phyloP scores from a whole-genome alignment of 2,113 vertebrate species.

The Takifugu bimaculatus region DNA sequence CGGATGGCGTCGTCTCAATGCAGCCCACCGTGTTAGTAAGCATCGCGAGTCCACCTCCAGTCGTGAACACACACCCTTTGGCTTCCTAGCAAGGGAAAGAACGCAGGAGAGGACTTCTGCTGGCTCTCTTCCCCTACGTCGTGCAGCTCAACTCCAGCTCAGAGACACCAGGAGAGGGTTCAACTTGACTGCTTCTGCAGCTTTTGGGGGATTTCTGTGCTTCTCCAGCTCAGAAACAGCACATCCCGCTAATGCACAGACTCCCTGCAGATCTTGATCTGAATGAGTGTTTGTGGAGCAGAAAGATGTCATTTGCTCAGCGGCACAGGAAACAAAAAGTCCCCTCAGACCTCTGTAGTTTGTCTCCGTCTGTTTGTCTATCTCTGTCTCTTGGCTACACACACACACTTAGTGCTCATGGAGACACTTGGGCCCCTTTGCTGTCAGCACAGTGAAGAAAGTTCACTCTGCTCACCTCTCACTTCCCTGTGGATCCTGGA shows the following conservation, averaged over 20 bases:
- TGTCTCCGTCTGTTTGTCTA: slow-evolving; percentile 50
- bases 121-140: slow-evolving; percentile 3
- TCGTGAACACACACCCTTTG: slow-evolving; percentile 20
- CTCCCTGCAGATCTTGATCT: slow-evolving; percentile 48
- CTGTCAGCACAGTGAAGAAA: slow-evolving; percentile 56
- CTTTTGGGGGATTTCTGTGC: slow-evolving; percentile 21
- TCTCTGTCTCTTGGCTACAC: slow-evolving; percentile 30
- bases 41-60: slow-evolving; percentile 34
- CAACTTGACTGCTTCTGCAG: slow-evolving; percentile 19
- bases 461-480: slow-evolving; percentile 57
- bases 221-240: slow-evolving; percentile 4
- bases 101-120: slow-evolving; percentile 9
- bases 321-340: slow-evolving; percentile 49
- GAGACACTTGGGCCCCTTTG: slow-evolving; percentile 49
- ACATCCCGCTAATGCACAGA: slow-evolving; percentile 1
- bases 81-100: slow-evolving; percentile 3
- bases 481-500: slow-evolving; percentile 60
- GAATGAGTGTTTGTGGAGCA: slow-evolving; percentile 61
- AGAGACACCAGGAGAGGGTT: slow-evolving; percentile 17
- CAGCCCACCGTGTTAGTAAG: slow-evolving; percentile 55
- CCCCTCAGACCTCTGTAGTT: slow-evolving; percentile 46
- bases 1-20: slow-evolving; percentile 52
- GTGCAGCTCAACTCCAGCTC: slow-evolving; percentile 18
- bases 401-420: slow-evolving; percentile 31
- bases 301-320: slow-evolving; percentile 65